Evolutionary conservation across 2,888 invertebrate species (phyloP).

Genomic region (Mythimna pallens): DNA sequence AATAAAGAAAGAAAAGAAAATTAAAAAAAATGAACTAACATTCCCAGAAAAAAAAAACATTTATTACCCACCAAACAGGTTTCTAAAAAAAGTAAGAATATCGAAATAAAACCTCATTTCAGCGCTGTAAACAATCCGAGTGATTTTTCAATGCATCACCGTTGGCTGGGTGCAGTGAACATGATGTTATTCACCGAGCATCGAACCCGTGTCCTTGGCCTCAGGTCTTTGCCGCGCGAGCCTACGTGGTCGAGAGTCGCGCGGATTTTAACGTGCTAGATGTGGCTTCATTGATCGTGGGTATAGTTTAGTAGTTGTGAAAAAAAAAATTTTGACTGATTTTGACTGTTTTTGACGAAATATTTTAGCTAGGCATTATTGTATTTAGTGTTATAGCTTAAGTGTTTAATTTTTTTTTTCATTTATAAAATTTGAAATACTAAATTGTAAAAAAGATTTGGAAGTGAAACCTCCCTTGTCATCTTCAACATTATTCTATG

Average conservation of each 20-base stretch:
- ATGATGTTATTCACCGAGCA: slow-evolving; percentile 73
- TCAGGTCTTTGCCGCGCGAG: slow-evolving; percentile 67
- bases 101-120: slow-evolving; percentile 53
- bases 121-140: slow-evolving; percentile 54
- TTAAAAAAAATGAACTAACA: too few species aligned
- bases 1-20: too few species aligned
- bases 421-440: too few species aligned
- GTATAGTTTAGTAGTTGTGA: background rate
- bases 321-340: too few species aligned
- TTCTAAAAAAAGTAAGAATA: background rate
- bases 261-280: slow-evolving; percentile 45
- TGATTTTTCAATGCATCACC: slow-evolving; percentile 66
- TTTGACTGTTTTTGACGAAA: background rate
- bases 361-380: too few species aligned
- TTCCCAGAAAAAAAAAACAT: background rate
- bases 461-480: background rate
- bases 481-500: slow-evolving; percentile 37
- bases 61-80: background rate
- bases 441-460: background rate
- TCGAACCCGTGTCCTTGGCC: slow-evolving; percentile 75
- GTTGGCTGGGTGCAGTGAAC: slow-evolving; percentile 66
- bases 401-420: too few species aligned
- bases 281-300: slow-evolving; percentile 13
- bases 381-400: too few species aligned
- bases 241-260: slow-evolving; percentile 59